A percentile compares a stretch with the other conserved stretches of the same genome.
phyloP scores from a whole-genome alignment of 1,140 invertebrate genomes.

The Delia radicum region DNA sequence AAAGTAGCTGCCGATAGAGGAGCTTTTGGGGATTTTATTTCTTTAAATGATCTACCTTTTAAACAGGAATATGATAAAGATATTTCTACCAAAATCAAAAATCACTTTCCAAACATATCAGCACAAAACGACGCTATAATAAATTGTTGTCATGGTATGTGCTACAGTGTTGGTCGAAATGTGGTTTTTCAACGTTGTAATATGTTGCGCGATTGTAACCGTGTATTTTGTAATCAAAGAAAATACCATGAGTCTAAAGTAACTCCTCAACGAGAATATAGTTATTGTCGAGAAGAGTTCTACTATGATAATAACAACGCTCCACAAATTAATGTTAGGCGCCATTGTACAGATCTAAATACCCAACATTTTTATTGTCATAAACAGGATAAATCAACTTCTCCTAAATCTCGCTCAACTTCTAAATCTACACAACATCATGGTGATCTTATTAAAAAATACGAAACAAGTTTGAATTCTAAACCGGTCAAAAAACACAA shows the following conservation, averaged over 20 bases:
- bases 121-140: background rate
- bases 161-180: no score
- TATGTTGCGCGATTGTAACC: background rate
- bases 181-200: no score
- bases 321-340: background rate
- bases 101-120: no score
- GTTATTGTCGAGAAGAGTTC: conserved; percentile 22
- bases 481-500: background rate
- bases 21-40: background rate
- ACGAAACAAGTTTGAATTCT: no score
- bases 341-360: conserved; percentile 23
- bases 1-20: background rate
- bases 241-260: background rate
- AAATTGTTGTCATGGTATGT: background rate
- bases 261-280: background rate
- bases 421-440: background rate
- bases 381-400: background rate
- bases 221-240: conserved; percentile 5
- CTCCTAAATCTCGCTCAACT: background rate
- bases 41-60: no score
- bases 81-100: no score
- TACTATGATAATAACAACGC: background rate
- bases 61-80: no score
- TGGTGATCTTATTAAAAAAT: no score
- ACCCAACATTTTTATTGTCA: conserved; percentile 21